Conservation (phyloP, 2,113 vertebrate genomes). For the Rhinoderma darwinii region DNA sequence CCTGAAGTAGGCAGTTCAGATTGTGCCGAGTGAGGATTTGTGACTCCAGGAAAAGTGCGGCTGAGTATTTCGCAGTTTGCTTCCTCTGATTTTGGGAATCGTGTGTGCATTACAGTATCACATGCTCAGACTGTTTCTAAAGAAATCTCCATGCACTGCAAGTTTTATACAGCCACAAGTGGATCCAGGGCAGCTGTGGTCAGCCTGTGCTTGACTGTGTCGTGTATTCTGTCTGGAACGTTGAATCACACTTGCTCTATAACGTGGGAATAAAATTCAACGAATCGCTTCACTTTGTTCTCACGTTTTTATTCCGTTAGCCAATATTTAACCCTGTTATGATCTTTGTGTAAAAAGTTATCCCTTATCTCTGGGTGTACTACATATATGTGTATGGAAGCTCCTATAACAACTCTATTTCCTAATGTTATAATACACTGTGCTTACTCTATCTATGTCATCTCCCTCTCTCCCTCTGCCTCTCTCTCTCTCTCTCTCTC, state of each 20-base stretch:
- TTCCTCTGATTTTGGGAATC: constrained; percentile 19
- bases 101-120: neutral
- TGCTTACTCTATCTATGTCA: no score
- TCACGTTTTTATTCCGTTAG: neutral
- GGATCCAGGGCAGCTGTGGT: constrained; percentile 29
- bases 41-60: constrained; percentile 18
- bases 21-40: constrained; percentile 8
- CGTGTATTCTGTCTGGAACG: constrained; percentile 14
- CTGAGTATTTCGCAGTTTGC: neutral
- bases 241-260: neutral
- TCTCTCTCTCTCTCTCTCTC: no score
- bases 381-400: neutral
- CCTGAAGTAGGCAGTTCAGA: neutral
- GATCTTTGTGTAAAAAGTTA: no score
- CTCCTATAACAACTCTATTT: no score
- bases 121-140: neutral
- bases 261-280: neutral
- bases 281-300: neutral
- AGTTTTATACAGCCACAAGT: constrained; percentile 29
- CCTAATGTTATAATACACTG: no score
- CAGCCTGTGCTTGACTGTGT: constrained; percentile 17
- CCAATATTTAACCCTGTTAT: neutral
- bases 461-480: no score
- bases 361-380: neutral
- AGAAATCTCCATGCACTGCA: constrained; percentile 34